Percentiles rank a stretch among this genome's conserved stretches.
Conservation (phyloP, 2,888 invertebrate species). For the Melolontha melolontha region DNA sequence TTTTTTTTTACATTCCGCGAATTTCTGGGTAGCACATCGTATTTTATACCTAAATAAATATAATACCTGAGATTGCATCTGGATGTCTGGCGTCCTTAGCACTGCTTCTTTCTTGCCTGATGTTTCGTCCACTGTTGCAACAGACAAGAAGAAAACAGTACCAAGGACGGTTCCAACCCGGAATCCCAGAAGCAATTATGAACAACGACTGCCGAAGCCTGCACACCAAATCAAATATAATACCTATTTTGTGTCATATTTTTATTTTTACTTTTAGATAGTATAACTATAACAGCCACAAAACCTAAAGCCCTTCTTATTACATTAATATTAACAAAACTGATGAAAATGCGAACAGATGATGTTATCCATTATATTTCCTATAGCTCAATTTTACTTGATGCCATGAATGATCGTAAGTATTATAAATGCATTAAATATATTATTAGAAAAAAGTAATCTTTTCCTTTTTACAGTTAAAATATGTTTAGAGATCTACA, state of each 20-base stretch:
- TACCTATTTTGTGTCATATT: not conserved
- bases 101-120: too few species aligned
- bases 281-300: slow-evolving; percentile 73
- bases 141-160: too few species aligned
- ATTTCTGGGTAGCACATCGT: too few species aligned
- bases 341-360: slow-evolving; percentile 58
- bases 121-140: too few species aligned
- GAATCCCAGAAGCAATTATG: too few species aligned
- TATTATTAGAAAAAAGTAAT: not conserved
- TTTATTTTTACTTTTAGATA: slow-evolving; percentile 63
- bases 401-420: slow-evolving; percentile 62
- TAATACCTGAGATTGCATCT: too few species aligned
- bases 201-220: too few species aligned
- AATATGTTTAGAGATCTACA: slow-evolving; percentile 72
- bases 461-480: slow-evolving; percentile 65
- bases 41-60: too few species aligned
- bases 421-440: not conserved
- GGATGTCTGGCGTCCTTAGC: too few species aligned
- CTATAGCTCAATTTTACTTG: slow-evolving; percentile 60
- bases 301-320: slow-evolving; percentile 74
- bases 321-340: slow-evolving; percentile 64
- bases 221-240: too few species aligned
- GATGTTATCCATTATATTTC: slow-evolving; percentile 55
- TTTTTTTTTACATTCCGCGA: too few species aligned
- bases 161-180: too few species aligned